These are phyloP conservation scores for Anser brachyrhynchus DNA, from an alignment of 2,113 vertebrate genomes.

Conservation along the genomic window DNA sequence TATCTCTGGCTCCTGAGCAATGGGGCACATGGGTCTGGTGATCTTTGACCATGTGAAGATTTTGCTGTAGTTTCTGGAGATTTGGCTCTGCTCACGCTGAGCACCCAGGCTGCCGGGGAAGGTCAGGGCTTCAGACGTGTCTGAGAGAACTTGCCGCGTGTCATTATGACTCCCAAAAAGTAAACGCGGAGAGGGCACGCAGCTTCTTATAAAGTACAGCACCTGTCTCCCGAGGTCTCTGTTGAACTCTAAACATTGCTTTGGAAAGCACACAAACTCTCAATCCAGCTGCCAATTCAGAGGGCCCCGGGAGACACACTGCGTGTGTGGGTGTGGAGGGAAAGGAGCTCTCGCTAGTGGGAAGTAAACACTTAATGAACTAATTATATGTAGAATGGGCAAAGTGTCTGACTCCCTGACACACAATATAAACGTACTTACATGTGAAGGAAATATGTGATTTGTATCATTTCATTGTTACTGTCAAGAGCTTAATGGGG, in stretches of 20 bases:
- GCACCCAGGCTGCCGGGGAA: neutral
- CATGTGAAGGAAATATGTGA: neutral
- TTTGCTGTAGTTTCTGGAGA: neutral
- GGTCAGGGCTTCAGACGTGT: neutral
- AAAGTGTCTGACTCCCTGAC: neutral
- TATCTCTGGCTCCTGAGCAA: neutral
- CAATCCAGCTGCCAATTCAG: neutral
- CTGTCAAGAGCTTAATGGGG: neutral
- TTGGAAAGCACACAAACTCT: neutral
- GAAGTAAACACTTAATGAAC: neutral
- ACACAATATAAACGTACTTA: neutral
- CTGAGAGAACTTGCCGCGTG: neutral
- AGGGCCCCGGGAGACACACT: rapidly evolving
- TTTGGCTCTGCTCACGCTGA: neutral
- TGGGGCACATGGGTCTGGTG: rapidly evolving
- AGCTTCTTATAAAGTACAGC: neutral
- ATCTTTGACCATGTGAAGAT: rapidly evolving
- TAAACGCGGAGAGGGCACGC: neutral
- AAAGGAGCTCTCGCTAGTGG: neutral
- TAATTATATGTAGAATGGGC: neutral
- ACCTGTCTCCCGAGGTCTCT: neutral
- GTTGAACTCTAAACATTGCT: neutral
- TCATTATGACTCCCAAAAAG: neutral
- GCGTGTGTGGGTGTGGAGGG: neutral
- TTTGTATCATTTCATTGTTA: neutral